phyloP scores from a whole-genome alignment of 2,113 vertebrate genomes.

The Callithrix jacchus region DNA sequence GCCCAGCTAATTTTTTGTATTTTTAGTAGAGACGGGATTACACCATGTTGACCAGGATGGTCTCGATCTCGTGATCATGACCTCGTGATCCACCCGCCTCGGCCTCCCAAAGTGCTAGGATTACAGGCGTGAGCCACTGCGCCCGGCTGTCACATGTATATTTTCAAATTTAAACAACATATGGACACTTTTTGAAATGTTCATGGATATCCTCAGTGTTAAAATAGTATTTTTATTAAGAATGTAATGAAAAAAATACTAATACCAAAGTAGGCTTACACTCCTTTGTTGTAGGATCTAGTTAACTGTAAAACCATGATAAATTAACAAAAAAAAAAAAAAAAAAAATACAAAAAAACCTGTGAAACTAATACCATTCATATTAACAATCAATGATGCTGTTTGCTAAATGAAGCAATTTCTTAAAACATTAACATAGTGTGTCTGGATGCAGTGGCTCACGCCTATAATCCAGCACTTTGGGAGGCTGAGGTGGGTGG shows the following conservation, averaged over 20 bases:
- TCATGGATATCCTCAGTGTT: not conserved
- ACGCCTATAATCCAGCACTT: too few relatives aligned
- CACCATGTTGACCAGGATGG: too few relatives aligned
- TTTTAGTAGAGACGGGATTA: too few relatives aligned
- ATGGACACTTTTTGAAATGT: not conserved
- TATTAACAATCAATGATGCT: not conserved
- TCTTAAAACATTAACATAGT: not conserved
- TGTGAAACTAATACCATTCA: not conserved
- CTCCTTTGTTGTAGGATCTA: not conserved
- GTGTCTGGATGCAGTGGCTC: too few relatives aligned
- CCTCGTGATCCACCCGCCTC: too few relatives aligned
- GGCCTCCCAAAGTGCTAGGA: too few relatives aligned
- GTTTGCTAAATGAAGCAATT: not conserved
- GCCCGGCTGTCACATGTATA: not conserved
- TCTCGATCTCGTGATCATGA: too few relatives aligned
- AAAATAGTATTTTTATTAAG: not conserved
- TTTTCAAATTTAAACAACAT: not conserved
- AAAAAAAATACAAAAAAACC: not conserved
- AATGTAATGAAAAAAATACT: not conserved
- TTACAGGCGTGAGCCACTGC: too few relatives aligned
- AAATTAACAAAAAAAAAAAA: not conserved
- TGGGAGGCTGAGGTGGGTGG: too few relatives aligned
- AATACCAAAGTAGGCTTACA: not conserved
- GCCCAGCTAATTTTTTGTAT: too few relatives aligned
- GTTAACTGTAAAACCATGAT: not conserved